Percentiles rank a stretch among this genome's conserved stretches.
Evolutionary conservation across 2,113 vertebrate species (phyloP).

Genomic region (Mus spicilegus): DNA sequence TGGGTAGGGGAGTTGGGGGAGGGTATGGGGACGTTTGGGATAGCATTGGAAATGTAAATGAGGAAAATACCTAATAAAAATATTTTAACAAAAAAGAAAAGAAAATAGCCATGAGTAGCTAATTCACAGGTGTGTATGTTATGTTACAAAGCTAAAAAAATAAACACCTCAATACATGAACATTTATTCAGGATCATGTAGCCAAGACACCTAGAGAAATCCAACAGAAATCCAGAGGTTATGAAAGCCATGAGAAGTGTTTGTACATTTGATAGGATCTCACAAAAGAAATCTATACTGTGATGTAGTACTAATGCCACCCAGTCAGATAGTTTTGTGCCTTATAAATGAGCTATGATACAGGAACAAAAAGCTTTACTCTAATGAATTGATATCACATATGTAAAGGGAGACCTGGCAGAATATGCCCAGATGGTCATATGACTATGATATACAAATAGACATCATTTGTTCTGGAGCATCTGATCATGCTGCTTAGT

Average conservation of each 20-base stretch:
- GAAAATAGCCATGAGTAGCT: conserved; percentile 10
- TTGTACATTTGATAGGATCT: conserved; percentile 4
- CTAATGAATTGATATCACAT: neutral
- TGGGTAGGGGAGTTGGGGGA: no score
- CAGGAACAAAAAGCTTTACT: neutral
- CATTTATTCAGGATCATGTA: conserved; percentile 10
- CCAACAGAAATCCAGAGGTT: neutral
- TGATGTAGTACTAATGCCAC: neutral
- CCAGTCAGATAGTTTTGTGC: neutral
- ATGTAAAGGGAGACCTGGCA: neutral
- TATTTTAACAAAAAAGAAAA: no score
- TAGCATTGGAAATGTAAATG: no score
- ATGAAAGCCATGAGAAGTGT: neutral
- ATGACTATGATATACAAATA: neutral
- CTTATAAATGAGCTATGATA: neutral
- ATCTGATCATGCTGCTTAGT: neutral
- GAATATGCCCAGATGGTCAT: neutral
- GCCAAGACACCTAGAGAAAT: conserved; percentile 2
- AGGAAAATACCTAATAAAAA: no score
- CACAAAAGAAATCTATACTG: conserved; percentile 12
- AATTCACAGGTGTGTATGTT: neutral
- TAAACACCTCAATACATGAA: neutral
- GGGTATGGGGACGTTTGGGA: no score
- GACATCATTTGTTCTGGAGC: neutral
- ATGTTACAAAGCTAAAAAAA: neutral